phyloP scores from a whole-genome alignment of 1,140 invertebrate species.

The Aphaenogaster ashmeadi region DNA sequence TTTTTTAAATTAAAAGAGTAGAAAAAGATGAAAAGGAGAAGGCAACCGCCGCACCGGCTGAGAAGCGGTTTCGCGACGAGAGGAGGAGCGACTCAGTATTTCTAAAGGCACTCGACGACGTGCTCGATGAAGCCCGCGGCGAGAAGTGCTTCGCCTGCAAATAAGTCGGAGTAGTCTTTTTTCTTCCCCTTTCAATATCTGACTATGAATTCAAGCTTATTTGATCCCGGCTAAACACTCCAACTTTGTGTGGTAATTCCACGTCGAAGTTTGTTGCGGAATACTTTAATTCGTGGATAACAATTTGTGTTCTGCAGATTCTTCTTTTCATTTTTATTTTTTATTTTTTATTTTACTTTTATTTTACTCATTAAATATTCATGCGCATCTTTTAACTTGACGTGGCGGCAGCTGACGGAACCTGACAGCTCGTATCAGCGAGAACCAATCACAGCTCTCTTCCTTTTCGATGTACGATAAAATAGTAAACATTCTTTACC shows the following conservation, averaged over 20 bases:
- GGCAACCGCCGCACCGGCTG: conserved; percentile 38
- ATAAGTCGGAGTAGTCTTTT: conserved; percentile 26
- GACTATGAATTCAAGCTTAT: background rate
- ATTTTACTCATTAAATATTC: background rate
- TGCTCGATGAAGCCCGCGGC: conserved; percentile 66
- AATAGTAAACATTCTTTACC: conserved; percentile 40
- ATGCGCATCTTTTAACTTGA: background rate
- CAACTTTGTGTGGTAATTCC: background rate
- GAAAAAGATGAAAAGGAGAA: conserved; percentile 65
- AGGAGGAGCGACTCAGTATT: conserved; percentile 59
- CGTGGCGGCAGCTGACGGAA: background rate
- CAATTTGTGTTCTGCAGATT: background rate
- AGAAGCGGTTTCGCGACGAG: conserved; percentile 74
- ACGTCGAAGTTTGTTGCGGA: background rate
- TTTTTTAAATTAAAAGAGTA: conserved; percentile 55
- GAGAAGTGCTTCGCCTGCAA: conserved; percentile 57
- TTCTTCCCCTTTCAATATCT: background rate
- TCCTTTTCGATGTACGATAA: conserved; percentile 35
- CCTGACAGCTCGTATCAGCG: background rate
- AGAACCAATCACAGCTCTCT: conserved; percentile 7
- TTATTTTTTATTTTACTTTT: background rate
- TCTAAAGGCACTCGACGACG: conserved; percentile 76
- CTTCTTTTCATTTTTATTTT: background rate
- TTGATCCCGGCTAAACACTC: background rate
- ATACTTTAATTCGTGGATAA: conserved; percentile 10